A percentile compares a stretch with the other conserved stretches of the same genome.
These are phyloP conservation scores for Bolinopsis microptera DNA, from an alignment of 37 sponge, comb jelly and placozoan species.

Conservation along the genomic window DNA sequence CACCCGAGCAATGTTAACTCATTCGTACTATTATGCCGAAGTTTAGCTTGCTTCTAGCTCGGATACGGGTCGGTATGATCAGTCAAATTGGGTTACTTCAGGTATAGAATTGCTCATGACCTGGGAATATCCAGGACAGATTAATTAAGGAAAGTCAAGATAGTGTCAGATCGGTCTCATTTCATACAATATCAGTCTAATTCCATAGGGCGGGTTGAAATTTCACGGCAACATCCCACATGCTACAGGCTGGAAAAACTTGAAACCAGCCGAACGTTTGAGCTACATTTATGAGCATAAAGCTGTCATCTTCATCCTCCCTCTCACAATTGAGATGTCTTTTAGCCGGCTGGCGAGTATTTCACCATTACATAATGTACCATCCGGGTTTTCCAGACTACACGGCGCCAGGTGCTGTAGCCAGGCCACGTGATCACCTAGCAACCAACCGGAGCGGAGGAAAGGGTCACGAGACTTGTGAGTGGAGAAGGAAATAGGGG, in stretches of 20 bases:
- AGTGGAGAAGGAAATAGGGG: background rate
- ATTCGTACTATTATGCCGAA: too few species aligned
- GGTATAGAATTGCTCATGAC: background rate
- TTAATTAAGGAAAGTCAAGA: too few species aligned
- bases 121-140: background rate
- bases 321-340: background rate
- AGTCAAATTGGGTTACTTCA: background rate
- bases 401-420: background rate
- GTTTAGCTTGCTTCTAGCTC: too few species aligned
- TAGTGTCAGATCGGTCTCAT: too few species aligned
- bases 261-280: background rate
- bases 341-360: background rate
- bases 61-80: too few species aligned
- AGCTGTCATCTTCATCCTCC: background rate
- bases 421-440: background rate
- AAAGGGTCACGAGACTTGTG: background rate
- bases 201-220: background rate
- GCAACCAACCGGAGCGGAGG: background rate
- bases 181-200: background rate
- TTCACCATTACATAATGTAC: background rate
- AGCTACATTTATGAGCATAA: background rate
- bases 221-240: background rate
- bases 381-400: background rate
- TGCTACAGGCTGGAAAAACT: background rate
- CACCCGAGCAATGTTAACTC: too few species aligned